Percentiles rank a stretch among this genome's conserved stretches.
These are phyloP conservation scores for Melangyna quadrimaculata DNA, from an alignment of 2,888 invertebrate genomes.

Conservation along the genomic window DNA sequence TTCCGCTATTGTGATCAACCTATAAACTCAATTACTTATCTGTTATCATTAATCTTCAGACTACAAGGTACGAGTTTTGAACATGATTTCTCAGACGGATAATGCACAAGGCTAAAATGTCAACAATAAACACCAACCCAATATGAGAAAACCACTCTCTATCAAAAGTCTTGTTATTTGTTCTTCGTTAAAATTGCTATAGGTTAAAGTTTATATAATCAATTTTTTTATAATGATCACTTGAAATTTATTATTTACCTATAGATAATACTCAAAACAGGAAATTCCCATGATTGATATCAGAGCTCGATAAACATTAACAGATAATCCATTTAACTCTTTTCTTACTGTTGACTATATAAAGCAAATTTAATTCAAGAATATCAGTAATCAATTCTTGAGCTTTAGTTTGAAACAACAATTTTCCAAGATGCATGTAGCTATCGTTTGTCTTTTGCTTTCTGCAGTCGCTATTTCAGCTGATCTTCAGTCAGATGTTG, in stretches of 20 bases:
- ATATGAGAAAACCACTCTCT: no score
- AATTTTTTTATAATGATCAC: neutral
- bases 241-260: neutral
- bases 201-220: neutral
- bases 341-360: neutral
- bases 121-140: no score
- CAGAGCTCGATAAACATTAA: neutral
- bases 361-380: neutral
- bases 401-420: neutral
- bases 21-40: no score
- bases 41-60: no score
- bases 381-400: neutral
- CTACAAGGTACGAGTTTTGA: no score
- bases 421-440: neutral
- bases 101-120: no score
- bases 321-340: neutral
- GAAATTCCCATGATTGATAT: neutral
- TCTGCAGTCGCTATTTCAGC: slow-evolving; percentile 9
- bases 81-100: no score
- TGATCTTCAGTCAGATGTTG: slow-evolving; percentile 5
- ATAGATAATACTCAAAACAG: no score
- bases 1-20: no score
- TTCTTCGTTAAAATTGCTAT: no score
- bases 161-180: no score
- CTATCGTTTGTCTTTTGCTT: neutral